Evolutionary conservation across 1,140 invertebrate genomes (phyloP), one percentile per base, ranked within the genome.

Genomic region (Drosophila seguyi): DNA sequence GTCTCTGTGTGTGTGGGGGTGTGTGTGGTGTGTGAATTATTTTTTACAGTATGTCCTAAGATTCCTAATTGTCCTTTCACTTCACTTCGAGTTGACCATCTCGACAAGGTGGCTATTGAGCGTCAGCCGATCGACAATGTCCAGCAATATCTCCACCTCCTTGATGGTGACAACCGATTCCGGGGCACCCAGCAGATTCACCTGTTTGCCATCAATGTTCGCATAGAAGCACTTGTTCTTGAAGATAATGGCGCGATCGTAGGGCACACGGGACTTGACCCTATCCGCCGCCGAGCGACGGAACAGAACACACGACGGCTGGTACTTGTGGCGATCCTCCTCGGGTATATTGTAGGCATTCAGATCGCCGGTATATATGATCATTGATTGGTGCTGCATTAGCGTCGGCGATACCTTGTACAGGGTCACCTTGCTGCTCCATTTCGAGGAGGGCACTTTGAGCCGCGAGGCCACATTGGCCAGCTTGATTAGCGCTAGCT

Each of bases 151-250:
- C 78, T 93, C 92, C 14, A 93, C 87, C 58, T 93, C 92, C 42
- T 82, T 82, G 2, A 82, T 29, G 3, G 53, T 53, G 22, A 16
- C 60, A 1, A 93, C 74, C 44, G 69, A 45, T 13, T 79, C 79
- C 6, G 92, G 92, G 38, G 92, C 85, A 0, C 91, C 92, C 53
- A 93, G 29, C 18, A 93, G 62, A 65, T 91, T 84, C 3, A 93
- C 90, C 58, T 93, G 91, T 48, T 93, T 93, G 31, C 92, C 92
- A 61, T 93, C 91, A 25, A 93, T 93, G 56, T 92, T 93, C 6
- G 88, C 78, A 20, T 81, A 92, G 62, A 86, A 93, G 50, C 81
- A 92, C 53, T 91, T 91, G 58, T 93, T 92, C 69, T 93, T 93
- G 14, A 93, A 92, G 38, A 93, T 93, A 27, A 93, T 87, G 29